Evolutionary conservation across 2,888 invertebrate species (phyloP).

Genomic region (Plagodis dolabraria): DNA sequence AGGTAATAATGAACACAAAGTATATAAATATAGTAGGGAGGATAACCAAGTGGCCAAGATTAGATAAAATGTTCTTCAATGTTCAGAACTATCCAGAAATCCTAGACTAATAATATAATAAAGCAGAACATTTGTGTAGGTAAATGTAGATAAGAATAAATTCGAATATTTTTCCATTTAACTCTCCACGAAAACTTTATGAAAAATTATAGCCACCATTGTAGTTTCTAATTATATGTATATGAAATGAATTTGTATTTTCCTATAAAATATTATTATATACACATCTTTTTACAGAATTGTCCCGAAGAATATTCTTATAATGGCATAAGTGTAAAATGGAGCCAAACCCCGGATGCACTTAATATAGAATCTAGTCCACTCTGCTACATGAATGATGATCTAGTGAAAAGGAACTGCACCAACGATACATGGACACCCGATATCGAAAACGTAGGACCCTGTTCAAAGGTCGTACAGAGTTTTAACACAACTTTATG

Average conservation of each 20-base stretch:
- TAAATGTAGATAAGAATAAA: no score
- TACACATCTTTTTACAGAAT: slow-evolving; percentile 49
- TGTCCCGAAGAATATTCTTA: slow-evolving; percentile 64
- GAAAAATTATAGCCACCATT: no score
- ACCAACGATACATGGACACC: slow-evolving; percentile 63
- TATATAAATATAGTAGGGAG: no score
- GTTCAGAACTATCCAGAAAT: neutral
- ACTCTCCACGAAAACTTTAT: no score
- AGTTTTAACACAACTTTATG: slow-evolving; percentile 59
- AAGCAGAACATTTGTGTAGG: no score
- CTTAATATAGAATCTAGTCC: slow-evolving; percentile 62
- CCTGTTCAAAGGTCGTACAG: slow-evolving; percentile 58
- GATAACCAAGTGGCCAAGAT: no score
- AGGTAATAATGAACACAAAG: slow-evolving; percentile 28
- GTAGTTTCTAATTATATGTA: no score
- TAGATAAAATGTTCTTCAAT: no score
- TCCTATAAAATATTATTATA: neutral
- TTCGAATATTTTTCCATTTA: no score
- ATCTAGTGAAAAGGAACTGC: slow-evolving; percentile 63
- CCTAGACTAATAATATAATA: no score
- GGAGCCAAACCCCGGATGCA: slow-evolving; percentile 56
- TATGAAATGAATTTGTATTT: no score
- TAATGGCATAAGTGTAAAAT: slow-evolving; percentile 60
- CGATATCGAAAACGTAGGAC: slow-evolving; percentile 46
- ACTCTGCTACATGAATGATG: slow-evolving; percentile 57